Percentiles rank a stretch among this genome's conserved stretches.
Evolutionary conservation across 53 echinoderm and acorn worm species (phyloP).

Genomic region (Patiria pectinifera): DNA sequence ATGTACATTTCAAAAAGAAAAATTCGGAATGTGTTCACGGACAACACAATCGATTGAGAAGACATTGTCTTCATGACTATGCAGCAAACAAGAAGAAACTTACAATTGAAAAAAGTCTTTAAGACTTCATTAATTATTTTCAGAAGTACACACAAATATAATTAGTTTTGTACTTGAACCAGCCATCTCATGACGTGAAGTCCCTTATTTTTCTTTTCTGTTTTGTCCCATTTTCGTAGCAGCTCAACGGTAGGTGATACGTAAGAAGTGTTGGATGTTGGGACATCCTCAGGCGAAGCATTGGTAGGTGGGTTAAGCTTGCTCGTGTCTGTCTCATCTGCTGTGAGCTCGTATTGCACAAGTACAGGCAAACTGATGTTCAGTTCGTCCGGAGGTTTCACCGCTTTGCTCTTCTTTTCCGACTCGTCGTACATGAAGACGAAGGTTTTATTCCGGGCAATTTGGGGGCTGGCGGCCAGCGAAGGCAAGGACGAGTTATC

Average conservation of each 20-base stretch:
- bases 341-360: conserved; percentile 72
- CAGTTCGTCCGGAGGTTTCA: conserved; percentile 61
- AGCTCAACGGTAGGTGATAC: conserved; percentile 58
- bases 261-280: not conserved
- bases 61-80: too few species aligned
- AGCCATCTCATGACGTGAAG: conserved; percentile 75
- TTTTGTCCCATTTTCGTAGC: conserved; percentile 55
- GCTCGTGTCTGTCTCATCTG: conserved; percentile 47
- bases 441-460: conserved; percentile 48
- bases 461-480: not conserved
- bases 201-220: conserved; percentile 70
- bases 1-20: too few species aligned
- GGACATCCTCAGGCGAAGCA: too few species aligned
- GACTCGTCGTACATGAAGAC: conserved; percentile 75
- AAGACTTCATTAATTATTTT: too few species aligned
- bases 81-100: too few species aligned
- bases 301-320: not conserved
- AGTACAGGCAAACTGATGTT: conserved; percentile 69
- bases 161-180: conserved; percentile 34
- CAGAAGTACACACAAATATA: not conserved
- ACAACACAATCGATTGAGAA: too few species aligned
- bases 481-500: conserved; percentile 1
- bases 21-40: too few species aligned
- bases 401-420: conserved; percentile 64
- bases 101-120: too few species aligned